Conservation (phyloP, 1,140 invertebrate genomes). For the Dermatophagoides farinae region DNA sequence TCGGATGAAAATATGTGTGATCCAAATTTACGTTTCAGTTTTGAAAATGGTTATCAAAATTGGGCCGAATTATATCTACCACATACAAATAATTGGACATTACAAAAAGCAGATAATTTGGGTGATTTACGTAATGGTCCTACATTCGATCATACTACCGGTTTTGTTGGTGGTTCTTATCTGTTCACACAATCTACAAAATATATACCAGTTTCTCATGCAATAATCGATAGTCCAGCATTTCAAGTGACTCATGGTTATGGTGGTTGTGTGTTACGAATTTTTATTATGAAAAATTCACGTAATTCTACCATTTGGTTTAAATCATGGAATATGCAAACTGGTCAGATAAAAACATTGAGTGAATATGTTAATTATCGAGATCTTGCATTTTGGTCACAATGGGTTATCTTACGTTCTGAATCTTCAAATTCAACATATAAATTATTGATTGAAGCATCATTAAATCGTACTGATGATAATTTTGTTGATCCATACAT, state of each 20-base stretch:
- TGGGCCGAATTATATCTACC: neutral
- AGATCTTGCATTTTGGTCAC: neutral
- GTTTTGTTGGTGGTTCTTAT: neutral
- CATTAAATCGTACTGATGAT: neutral
- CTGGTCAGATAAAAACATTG: neutral
- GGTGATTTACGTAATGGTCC: constrained; percentile 10
- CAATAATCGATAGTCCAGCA: constrained; percentile 1
- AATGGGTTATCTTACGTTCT: neutral
- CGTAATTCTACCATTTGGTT: neutral
- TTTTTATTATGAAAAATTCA: neutral
- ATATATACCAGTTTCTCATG: neutral
- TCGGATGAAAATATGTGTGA: constrained; percentile 24
- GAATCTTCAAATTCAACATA: neutral
- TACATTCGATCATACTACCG: constrained; percentile 15
- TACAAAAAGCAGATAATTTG: neutral
- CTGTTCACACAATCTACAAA: neutral
- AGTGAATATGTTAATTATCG: neutral
- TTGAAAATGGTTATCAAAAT: neutral
- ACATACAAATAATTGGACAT: neutral
- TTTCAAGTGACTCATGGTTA: neutral
- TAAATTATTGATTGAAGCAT: neutral
- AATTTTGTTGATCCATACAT: constrained; percentile 10
- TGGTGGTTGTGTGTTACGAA: neutral
- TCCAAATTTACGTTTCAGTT: neutral
- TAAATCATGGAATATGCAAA: neutral